Evolutionary conservation across 2,113 vertebrate species (phyloP).

Genomic region (Hystrix brachyura): DNA sequence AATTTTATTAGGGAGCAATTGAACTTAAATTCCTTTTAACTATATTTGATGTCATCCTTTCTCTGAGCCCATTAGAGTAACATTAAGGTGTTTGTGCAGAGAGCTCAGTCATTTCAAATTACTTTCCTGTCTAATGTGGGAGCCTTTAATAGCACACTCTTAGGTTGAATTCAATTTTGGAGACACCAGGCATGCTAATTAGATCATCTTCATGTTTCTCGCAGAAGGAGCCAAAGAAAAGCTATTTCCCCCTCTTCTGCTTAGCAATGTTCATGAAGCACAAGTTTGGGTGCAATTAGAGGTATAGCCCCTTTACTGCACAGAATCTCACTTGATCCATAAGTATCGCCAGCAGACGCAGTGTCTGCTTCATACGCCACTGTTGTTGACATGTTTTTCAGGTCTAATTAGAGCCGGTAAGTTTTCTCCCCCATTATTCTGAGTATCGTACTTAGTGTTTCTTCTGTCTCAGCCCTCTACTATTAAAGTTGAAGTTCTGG

Average conservation of each 20-base stretch:
- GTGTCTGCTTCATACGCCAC: constrained; percentile 59
- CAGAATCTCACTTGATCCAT: constrained; percentile 58
- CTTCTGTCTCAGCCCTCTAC: constrained; percentile 34
- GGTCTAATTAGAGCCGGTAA: constrained; percentile 34
- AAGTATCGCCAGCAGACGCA: constrained; percentile 67
- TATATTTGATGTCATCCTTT: constrained; percentile 84
- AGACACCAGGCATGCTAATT: constrained; percentile 88
- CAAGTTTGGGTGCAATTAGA: constrained; percentile 73
- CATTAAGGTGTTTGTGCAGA: constrained; percentile 89
- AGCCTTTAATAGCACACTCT: constrained; percentile 90
- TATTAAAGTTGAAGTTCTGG: constrained; percentile 22
- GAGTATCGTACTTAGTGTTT: constrained; percentile 49
- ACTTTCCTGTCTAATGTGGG: constrained; percentile 88
- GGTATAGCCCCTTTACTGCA: constrained; percentile 60
- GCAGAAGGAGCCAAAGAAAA: constrained; percentile 76
- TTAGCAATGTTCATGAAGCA: constrained; percentile 72
- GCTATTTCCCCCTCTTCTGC: constrained; percentile 74
- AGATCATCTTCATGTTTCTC: constrained; percentile 83
- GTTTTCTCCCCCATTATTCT: constrained; percentile 57
- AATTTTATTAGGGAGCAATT: constrained; percentile 87
- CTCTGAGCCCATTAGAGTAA: constrained; percentile 84
- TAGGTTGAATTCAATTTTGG: constrained; percentile 91
- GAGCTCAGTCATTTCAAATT: constrained; percentile 88
- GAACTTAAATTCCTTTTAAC: constrained; percentile 87
- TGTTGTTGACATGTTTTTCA: constrained; percentile 67